Conservation (phyloP, 1,140 invertebrate genomes). For the Metaphire vulgaris region DNA sequence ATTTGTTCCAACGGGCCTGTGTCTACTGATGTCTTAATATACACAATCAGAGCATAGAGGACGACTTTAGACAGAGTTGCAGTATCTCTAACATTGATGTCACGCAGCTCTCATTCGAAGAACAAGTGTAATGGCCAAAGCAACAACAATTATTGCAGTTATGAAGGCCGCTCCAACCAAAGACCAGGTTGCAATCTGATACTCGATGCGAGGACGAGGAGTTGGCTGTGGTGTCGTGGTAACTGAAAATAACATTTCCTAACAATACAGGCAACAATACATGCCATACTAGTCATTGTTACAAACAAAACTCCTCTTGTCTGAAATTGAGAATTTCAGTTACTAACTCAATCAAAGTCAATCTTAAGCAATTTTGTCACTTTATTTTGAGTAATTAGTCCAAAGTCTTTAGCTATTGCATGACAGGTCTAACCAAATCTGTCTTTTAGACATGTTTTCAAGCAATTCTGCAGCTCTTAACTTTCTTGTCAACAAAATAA, state of each 20-base stretch:
- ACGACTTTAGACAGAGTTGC: too few relatives aligned
- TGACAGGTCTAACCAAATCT: too few relatives aligned
- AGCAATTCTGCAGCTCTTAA: too few relatives aligned
- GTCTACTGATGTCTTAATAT: too few relatives aligned
- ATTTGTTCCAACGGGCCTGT: too few relatives aligned
- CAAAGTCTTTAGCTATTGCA: too few relatives aligned
- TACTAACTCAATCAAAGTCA: too few relatives aligned
- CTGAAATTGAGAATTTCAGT: not conserved
- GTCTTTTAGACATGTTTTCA: too few relatives aligned
- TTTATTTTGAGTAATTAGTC: slow-evolving; percentile 6
- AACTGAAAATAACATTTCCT: slow-evolving; percentile 20
- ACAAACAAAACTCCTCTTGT: not conserved
- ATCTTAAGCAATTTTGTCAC: not conserved
- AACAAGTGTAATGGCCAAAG: slow-evolving; percentile 22
- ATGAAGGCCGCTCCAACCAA: slow-evolving; percentile 26
- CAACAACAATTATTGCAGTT: slow-evolving; percentile 23
- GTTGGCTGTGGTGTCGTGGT: slow-evolving; percentile 27
- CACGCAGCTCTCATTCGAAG: slow-evolving; percentile 4
- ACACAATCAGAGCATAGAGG: too few relatives aligned
- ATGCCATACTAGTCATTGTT: not conserved
- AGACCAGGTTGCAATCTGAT: slow-evolving; percentile 28
- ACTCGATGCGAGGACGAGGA: slow-evolving; percentile 20
- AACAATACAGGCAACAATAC: not conserved
- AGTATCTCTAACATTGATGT: too few relatives aligned
- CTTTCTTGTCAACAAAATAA: too few relatives aligned